phyloP scores from a whole-genome alignment of 2,888 invertebrate species.

The Ceratothoa steindachneri region DNA sequence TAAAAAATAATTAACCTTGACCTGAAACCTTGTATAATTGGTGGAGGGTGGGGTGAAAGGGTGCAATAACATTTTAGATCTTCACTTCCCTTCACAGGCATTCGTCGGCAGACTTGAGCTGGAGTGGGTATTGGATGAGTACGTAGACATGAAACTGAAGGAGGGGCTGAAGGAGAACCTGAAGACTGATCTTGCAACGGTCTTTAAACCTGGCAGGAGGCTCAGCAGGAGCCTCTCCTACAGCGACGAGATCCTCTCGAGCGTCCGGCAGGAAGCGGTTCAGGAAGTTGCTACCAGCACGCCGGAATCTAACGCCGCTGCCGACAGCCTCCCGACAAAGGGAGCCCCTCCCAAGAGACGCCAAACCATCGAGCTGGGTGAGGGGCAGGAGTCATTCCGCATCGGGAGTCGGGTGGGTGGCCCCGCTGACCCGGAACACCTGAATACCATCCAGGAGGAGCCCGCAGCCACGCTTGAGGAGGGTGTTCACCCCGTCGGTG shows the following conservation, averaged over 20 bases:
- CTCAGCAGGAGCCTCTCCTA: neutral
- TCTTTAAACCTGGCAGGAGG: slow-evolving; percentile 1
- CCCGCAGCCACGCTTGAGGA: neutral
- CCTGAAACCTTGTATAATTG: too few relatives aligned
- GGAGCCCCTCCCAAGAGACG: slow-evolving; percentile 16
- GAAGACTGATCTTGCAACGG: neutral
- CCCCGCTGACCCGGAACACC: neutral
- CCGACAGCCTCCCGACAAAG: neutral
- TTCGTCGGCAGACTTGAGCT: neutral
- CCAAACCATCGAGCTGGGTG: slow-evolving; percentile 40
- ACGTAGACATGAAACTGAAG: neutral
- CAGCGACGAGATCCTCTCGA: neutral
- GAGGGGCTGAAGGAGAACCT: neutral
- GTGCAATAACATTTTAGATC: too few relatives aligned
- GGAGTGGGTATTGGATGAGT: neutral
- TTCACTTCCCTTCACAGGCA: too few relatives aligned
- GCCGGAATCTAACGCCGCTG: neutral
- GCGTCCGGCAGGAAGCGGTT: neutral
- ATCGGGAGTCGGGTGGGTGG: slow-evolving; percentile 1
- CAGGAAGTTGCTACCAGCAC: neutral
- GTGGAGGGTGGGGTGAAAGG: too few relatives aligned
- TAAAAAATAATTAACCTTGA: too few relatives aligned
- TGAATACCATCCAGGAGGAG: neutral
- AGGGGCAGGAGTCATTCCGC: slow-evolving; percentile 40
- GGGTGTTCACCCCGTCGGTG: too few relatives aligned